Evolutionary conservation across 2,113 vertebrate genomes (phyloP), one percentile per base, ranked within the genome.

Genomic region (Notarius quadriscutis): DNA sequence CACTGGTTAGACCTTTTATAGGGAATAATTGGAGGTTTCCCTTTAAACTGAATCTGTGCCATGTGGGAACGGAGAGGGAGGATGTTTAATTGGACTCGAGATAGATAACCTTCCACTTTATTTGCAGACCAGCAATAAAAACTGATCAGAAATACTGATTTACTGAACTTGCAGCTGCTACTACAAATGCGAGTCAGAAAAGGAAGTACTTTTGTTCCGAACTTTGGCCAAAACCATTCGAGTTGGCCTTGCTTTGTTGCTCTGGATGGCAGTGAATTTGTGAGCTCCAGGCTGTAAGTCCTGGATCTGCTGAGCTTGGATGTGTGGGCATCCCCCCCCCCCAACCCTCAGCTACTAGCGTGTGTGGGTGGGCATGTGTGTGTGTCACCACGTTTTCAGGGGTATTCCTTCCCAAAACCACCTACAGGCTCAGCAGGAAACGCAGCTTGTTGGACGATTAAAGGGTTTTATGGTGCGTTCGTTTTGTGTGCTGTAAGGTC

Each of bases 31-130:
- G 62, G 50, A 27, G 69, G 62, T 65, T 57, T 25, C 78, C 51
- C 7, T 86, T 11, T 53, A 41, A 71, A 50, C 22, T n/a, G 14
- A 86, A 81, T 57, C 50, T 71, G 51, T 58, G 51, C 27, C 30
- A 41, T 51, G 71, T 48, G 27, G 63, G 51, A 67, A 57, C 17
- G 1, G 17, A 11, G n/a, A 79, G 60, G 5, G 3, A 80, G 75
- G 18, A 51, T 80, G 75, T 55, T 55, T 67, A 80, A 81, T 20
- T 55, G 75, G 62, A 53, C 62, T 41, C 12, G 4, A 58, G 84
- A 78, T 34, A 58, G 84, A 78, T 34, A 86, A 81, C 77, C 22
- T 86, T 80, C 85, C 62, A 57, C 7, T n/a, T 78, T 18, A 69
- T 67, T 48, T 41, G 34, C 51, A 57, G 30, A 77, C 7, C 72